phyloP scores from a whole-genome alignment of 2,888 invertebrate species.

The Euspilapteryx auroguttella region DNA sequence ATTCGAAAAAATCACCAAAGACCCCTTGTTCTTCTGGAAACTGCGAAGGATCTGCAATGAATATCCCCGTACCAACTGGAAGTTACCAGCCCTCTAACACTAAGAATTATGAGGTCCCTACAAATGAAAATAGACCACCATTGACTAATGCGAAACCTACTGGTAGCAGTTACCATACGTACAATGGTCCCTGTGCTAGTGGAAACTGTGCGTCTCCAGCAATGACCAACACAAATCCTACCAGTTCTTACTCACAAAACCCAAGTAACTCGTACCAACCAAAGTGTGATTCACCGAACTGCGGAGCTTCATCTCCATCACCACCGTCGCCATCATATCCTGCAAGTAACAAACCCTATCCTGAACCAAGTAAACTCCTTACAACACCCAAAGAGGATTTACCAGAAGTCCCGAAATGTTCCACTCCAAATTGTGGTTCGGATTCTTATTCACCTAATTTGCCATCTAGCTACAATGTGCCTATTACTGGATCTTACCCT shows the following conservation, averaged over 20 bases:
- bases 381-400: constrained; percentile 21
- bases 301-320: neutral
- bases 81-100: too few relatives aligned
- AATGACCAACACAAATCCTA: too few relatives aligned
- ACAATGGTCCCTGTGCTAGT: neutral
- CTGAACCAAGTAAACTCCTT: constrained; percentile 23
- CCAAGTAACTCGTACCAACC: too few relatives aligned
- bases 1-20: too few relatives aligned
- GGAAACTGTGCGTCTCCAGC: too few relatives aligned
- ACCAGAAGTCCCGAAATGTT: constrained; percentile 12
- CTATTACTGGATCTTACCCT: neutral
- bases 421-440: constrained; percentile 11
- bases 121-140: neutral
- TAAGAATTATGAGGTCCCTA: too few relatives aligned
- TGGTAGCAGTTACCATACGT: neutral
- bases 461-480: constrained; percentile 17
- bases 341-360: too few relatives aligned
- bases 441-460: constrained; percentile 8
- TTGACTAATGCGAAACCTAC: neutral
- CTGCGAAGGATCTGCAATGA: constrained; percentile 1
- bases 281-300: constrained; percentile 2
- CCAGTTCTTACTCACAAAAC: too few relatives aligned
- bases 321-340: too few relatives aligned
- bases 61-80: neutral
- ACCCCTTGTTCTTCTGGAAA: neutral